Base-by-base conservation (phyloP, 2,888 invertebrate genomes). In the Linyphia triangularis region DNA sequence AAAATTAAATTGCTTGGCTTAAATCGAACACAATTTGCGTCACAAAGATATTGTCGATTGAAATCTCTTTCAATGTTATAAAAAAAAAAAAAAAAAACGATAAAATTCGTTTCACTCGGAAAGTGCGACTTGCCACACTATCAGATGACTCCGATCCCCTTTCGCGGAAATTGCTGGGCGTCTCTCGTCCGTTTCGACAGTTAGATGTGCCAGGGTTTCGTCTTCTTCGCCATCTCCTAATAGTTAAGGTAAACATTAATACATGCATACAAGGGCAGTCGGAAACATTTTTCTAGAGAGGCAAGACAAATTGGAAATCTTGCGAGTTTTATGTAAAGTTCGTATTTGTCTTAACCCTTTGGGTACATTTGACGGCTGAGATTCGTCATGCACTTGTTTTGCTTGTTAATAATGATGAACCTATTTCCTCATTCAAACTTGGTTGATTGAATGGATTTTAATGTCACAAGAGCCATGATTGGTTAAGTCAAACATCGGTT, bases 61-160 rank as follows among this genome's bases (percentile, higher is more conserved):
- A 61, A 75, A 59, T 40, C n/a, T 63, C 61, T 70, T 24, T 77
- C 40, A 24, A 63, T 63, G 37, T 81, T n/a, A 67, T 57, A 37
- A 19, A 16, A 40, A 70, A 70, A 40, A 40, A 2, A 37, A 19
- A 16, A 40, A 70, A 70, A 40, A 40, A 2, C n/a, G 13, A n/a
- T 51, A 51, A 43, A 24, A 16, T 40, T 24, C 26, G n/a, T 84
- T 30, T 85, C 73, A 85, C n/a, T 75, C 85, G 24, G 40, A 63
- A 13, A 85, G 26, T 22, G 85, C 37, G 6, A 93, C 92, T 93
- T 98, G 97, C 98, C 98, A 98, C 91, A 98, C 97, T 91, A 98
- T 97, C 91, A 98, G 94, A 94, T 98, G 97, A 93, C 97, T 96
- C 91, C 95, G 94, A 91, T 95, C 95, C 79, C 94, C 94, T 92